Base-by-base conservation (phyloP, 2,797 vertebrate genomes). In the Orestias chungarensis region DNA sequence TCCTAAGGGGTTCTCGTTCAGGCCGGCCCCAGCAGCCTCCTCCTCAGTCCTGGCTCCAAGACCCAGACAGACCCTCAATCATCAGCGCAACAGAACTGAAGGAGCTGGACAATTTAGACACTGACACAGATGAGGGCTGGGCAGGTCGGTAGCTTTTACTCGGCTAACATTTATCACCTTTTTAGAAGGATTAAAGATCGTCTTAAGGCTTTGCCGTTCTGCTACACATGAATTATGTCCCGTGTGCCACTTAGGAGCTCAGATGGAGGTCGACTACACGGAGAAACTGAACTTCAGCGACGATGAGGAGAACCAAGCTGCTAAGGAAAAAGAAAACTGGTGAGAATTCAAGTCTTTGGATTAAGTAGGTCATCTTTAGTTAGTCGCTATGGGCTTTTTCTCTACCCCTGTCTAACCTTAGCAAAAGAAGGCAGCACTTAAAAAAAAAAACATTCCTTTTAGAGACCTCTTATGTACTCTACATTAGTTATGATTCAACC, bases 281-380 rank as follows among this genome's bases (percentile, higher is more conserved):
- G 98, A 99, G 82, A 98, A 99, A 90, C 91, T 99, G 20, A 99
- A 99, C 87, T 99, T 99, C 92, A 99, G 98, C 68, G 98, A 99
- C 31, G 98, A 99, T 50, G 98, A 99, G 75, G 98, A 99, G 57
- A 97, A 97, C 91, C 97, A 97, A 82, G 92, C 94, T 76, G 90
- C 89, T 85, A 99, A 97, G 87, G 97, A 98, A 1, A 97, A 96
- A 84, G 95, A 95, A 44, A 96, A 87, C 82, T 96, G 97, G 98
- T 97, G 76, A 93, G 93, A 86, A 52, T 59, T 76, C 55, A 14
- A 23, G n/a, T 42, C 38, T 11, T 55, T 46, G 42, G 3, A 17
- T 40, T 15, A 17, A 27, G 54, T 54, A 0, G 3, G 29, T 10
- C 23, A 12, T 49, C 31, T 25, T 71, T 7, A 18, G 0, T 42